phyloP scores from a whole-genome alignment of 2,888 invertebrate species.

The Tetragonula carbonaria region DNA sequence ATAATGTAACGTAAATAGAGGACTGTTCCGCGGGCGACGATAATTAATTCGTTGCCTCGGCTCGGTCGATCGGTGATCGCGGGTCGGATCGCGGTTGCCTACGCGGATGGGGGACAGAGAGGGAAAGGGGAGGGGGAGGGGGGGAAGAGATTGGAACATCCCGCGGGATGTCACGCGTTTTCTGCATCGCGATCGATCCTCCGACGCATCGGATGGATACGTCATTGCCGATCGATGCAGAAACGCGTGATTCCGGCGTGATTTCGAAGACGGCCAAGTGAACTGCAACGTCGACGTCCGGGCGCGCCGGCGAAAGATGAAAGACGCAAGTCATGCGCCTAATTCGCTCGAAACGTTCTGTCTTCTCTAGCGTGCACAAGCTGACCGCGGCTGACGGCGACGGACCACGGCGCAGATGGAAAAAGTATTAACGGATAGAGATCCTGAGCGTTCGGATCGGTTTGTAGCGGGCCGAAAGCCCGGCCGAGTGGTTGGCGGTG shows the following conservation, averaged over 20 bases:
- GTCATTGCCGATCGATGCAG: not conserved
- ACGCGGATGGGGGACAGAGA: not conserved
- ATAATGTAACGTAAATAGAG: conserved; percentile 46
- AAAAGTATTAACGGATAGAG: conserved; percentile 41
- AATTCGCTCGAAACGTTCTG: conserved; percentile 50
- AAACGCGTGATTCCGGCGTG: conserved; percentile 11
- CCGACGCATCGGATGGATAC: not conserved
- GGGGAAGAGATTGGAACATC: no score
- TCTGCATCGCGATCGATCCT: conserved; percentile 6
- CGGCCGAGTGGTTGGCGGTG: conserved; percentile 1
- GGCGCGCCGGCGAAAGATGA: conserved; percentile 33
- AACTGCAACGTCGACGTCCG: not conserved
- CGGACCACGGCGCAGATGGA: conserved; percentile 3
- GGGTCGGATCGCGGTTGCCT: conserved; percentile 1
- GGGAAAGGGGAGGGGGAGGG: no score
- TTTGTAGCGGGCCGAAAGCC: conserved; percentile 15
- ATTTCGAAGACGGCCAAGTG: conserved; percentile 21
- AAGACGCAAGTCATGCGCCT: conserved; percentile 56
- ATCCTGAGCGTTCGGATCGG: conserved; percentile 35
- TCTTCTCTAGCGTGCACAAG: conserved; percentile 21
- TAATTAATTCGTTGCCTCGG: conserved; percentile 38
- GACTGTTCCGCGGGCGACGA: conserved; percentile 8
- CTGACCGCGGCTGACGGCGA: conserved; percentile 13
- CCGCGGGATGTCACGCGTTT: no score
- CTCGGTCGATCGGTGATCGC: conserved; percentile 6